phyloP scores from a whole-genome alignment of 2,797 vertebrate genomes.

The Falco naumanni region DNA sequence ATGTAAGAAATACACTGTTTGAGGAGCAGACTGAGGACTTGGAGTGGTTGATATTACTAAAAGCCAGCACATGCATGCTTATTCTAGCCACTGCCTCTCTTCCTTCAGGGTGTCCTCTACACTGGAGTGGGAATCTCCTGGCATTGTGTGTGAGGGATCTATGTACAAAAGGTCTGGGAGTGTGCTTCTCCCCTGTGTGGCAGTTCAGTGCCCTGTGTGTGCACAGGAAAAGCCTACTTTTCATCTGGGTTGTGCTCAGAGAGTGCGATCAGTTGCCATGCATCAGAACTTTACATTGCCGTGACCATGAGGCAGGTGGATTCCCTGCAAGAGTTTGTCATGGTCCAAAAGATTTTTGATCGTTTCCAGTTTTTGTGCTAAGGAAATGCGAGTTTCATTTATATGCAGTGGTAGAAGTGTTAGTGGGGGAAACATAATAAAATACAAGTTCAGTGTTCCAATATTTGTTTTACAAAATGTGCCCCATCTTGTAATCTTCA shows the following conservation, averaged over 20 bases:
- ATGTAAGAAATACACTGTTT: conserved; percentile 43
- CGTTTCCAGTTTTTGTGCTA: background rate
- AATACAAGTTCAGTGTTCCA: conserved; percentile 14
- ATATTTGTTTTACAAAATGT: conserved; percentile 47
- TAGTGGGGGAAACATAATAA: background rate
- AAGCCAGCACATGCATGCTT: background rate
- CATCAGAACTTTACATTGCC: background rate
- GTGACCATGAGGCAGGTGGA: accelerated
- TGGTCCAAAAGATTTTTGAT: background rate
- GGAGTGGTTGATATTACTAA: background rate
- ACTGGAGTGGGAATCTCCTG: background rate
- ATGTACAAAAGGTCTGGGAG: background rate
- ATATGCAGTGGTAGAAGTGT: background rate
- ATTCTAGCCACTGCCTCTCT: background rate
- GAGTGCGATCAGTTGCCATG: background rate
- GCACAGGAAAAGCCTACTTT: background rate
- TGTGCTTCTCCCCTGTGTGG: background rate
- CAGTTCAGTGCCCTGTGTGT: background rate
- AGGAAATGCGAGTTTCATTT: conserved; percentile 2
- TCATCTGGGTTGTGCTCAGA: background rate
- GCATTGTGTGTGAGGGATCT: background rate
- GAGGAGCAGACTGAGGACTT: conserved; percentile 29
- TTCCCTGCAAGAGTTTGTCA: background rate
- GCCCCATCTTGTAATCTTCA: conserved; percentile 26
- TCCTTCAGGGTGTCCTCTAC: background rate